Percentiles rank a stretch among this genome's conserved stretches.
These are phyloP conservation scores for Drosophila robusta DNA, from an alignment of 2,888 invertebrate species.

Conservation along the genomic window DNA sequence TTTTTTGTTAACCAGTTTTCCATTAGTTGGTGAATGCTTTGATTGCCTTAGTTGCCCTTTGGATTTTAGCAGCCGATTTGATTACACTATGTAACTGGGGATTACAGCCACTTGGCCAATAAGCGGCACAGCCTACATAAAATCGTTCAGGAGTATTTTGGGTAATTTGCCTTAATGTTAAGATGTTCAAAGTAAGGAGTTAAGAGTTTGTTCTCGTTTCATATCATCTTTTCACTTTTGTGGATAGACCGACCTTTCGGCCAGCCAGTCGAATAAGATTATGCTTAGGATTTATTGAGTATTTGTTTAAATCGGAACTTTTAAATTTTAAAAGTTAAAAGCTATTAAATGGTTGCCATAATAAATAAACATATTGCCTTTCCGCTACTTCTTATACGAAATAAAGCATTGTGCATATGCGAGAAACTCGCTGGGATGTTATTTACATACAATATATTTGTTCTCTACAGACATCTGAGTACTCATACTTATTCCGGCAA, in stretches of 20 bases:
- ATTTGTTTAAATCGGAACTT: too few species aligned
- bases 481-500: neutral
- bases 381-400: too few species aligned
- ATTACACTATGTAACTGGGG: constrained; percentile 33
- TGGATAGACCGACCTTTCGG: too few species aligned
- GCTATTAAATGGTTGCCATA: too few species aligned
- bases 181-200: neutral
- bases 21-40: constrained; percentile 55
- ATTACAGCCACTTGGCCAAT: constrained; percentile 16
- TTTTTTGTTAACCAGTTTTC: constrained; percentile 53
- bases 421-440: neutral
- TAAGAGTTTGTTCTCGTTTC: neutral
- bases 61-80: constrained; percentile 46
- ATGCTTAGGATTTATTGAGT: too few species aligned
- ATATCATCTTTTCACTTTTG: too few species aligned
- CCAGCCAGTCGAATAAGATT: too few species aligned
- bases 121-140: constrained; percentile 10
- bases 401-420: too few species aligned
- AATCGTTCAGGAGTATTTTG: neutral
- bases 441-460: neutral
- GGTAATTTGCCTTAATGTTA: constrained; percentile 1
- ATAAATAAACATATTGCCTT: too few species aligned
- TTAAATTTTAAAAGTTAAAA: too few species aligned
- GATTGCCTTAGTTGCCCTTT: constrained; percentile 61
- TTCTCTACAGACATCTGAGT: too few species aligned